Evolutionary conservation across 2,113 vertebrate genomes (phyloP), one percentile per base, ranked within the genome.

Genomic region (Oreochromis spilurus): DNA sequence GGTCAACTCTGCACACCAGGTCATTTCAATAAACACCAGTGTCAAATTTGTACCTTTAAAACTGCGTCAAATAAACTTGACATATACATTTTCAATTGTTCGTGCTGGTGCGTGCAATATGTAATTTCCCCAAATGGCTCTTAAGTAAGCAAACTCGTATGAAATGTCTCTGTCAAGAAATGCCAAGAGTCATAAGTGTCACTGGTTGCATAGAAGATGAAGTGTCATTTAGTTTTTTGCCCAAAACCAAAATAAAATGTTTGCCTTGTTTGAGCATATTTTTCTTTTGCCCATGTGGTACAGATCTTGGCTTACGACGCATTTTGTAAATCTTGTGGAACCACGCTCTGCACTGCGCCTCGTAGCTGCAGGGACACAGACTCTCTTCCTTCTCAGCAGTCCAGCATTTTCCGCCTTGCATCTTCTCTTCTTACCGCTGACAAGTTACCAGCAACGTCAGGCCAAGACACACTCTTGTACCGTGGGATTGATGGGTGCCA

Each of bases 251-350:
- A 94, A 91, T 94, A 85, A 79, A 89, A 57, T 11, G 48, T 94
- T 93, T 83, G 52, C 86, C 81, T 78, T 92, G 83, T 90, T 90
- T 80, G 77, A 90, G 85, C 83, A 89, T 93, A 89, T 92, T 95
- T 95, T 94, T 93, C 89, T 91, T 94, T 95, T 94, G 86, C 78
- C 67, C 81, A 81, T 95, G 93, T 87, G 94, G 94, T 93, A 78
- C 81, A 79, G 91, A 84, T 17, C 38, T 82, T 94, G 91, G 93
- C 88, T 57, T 48, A 14, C 60, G 81, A 58, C 16, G 55, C 84
- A 83, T 92, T 94, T 89, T 77, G 84, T 87, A 89, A 90, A 94
- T 94, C 84, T 93, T 90, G 86, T 90, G 87, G 88, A 94, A 94
- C 93, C 79, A 57, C 84, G 88, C 94, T 72, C 87, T 93, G 86